Evolutionary conservation across 1,140 invertebrate genomes (phyloP).

Genomic region (Plectrocnemia conspersa): DNA sequence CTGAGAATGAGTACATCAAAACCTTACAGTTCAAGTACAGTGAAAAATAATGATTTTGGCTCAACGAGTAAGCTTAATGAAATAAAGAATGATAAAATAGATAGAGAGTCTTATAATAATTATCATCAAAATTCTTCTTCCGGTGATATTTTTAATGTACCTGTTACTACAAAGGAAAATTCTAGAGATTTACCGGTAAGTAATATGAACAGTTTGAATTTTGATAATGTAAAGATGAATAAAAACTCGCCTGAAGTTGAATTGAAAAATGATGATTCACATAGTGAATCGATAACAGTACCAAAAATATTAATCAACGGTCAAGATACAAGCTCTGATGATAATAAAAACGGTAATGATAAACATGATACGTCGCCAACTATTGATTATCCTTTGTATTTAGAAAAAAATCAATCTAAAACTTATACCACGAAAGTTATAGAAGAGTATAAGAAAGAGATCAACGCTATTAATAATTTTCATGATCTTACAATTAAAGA

Average conservation of each 20-base stretch:
- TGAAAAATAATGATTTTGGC: too few species aligned
- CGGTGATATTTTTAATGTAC: background rate
- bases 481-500: constrained; percentile 50
- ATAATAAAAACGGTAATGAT: background rate
- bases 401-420: constrained; percentile 46
- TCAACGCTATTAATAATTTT: constrained; percentile 48
- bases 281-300: too few species aligned
- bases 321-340: background rate
- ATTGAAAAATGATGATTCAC: too few species aligned
- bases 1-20: too few species aligned
- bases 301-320: too few species aligned
- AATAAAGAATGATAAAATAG: too few species aligned
- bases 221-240: too few species aligned
- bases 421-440: constrained; percentile 51
- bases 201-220: background rate
- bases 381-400: constrained; percentile 46
- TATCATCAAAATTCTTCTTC: background rate
- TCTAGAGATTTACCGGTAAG: background rate
- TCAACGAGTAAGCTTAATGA: too few species aligned
- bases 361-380: background rate
- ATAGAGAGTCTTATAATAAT: background rate
- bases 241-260: too few species aligned
- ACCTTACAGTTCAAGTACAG: too few species aligned
- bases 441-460: constrained; percentile 51
- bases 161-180: background rate